Conservation (phyloP, 2,888 invertebrate genomes). For the Hemistola chrysoprasaria region DNA sequence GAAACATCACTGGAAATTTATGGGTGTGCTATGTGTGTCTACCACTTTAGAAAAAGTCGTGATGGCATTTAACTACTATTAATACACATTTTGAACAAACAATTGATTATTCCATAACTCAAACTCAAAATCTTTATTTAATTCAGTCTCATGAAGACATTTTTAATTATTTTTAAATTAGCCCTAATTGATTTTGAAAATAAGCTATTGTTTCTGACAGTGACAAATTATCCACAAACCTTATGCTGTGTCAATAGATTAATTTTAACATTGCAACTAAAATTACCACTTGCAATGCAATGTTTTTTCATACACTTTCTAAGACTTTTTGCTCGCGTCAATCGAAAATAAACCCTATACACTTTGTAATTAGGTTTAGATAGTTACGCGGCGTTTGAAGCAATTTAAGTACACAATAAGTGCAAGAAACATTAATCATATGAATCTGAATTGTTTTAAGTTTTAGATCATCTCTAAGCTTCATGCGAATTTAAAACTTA, state of each 20-base stretch:
- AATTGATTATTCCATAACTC: too few species aligned
- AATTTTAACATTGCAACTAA: constrained; percentile 42
- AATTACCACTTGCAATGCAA: constrained; percentile 54
- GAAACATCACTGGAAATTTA: too few species aligned
- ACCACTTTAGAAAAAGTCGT: too few species aligned
- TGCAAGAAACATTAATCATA: constrained; percentile 75
- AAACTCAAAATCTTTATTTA: too few species aligned
- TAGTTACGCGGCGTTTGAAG: constrained; percentile 30
- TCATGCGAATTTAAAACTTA: constrained; percentile 38
- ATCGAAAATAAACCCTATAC: constrained; percentile 30
- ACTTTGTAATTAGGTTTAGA: constrained; percentile 32
- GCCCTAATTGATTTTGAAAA: constrained; percentile 7
- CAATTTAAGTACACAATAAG: constrained; percentile 53
- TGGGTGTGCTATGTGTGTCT: too few species aligned
- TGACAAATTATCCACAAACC: constrained; percentile 21
- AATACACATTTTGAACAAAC: too few species aligned
- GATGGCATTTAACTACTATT: too few species aligned
- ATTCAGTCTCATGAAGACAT: too few species aligned
- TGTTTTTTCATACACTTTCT: constrained; percentile 65
- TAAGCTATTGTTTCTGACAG: constrained; percentile 18
- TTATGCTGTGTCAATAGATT: constrained; percentile 15
- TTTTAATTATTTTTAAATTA: constrained; percentile 8
- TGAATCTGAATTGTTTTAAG: constrained; percentile 74
- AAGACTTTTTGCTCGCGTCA: constrained; percentile 24
- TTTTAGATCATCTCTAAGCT: constrained; percentile 49